These are phyloP conservation scores for Trididemnum miniatum DNA, from an alignment of 23 tunicate genomes.

Conservation along the genomic window DNA sequence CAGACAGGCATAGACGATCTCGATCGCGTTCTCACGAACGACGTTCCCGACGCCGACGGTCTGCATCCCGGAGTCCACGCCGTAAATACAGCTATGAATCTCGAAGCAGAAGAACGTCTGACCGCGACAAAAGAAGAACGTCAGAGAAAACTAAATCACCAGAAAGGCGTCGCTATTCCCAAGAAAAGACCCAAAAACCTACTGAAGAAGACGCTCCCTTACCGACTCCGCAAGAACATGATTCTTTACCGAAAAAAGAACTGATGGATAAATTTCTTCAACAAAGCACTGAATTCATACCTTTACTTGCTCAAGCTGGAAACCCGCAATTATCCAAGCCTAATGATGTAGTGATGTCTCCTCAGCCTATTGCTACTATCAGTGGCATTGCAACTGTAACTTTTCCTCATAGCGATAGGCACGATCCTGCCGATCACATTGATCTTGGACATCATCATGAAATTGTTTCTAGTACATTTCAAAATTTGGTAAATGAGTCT, in stretches of 20 bases:
- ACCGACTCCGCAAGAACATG: background rate
- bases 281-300: background rate
- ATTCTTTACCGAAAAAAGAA: background rate
- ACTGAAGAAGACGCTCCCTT: background rate
- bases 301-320: background rate
- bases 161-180: background rate
- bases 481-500: background rate
- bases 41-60: background rate
- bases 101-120: background rate
- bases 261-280: slow-evolving; percentile 2
- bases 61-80: slow-evolving; percentile 24
- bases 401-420: background rate
- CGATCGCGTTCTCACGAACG: slow-evolving; percentile 17
- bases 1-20: slow-evolving; percentile 6
- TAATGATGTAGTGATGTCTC: background rate
- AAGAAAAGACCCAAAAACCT: background rate
- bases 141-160: slow-evolving; percentile 4
- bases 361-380: slow-evolving; percentile 82
- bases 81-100: background rate
- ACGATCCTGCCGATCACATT: background rate
- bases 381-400: slow-evolving; percentile 35
- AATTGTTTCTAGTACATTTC: slow-evolving; percentile 1
- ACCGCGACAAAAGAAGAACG: slow-evolving; percentile 2
- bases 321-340: background rate
- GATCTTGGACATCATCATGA: slow-evolving; percentile 15